Evolutionary conservation across 2,888 invertebrate genomes (phyloP).

Genomic region (Agonopterix arenella): DNA sequence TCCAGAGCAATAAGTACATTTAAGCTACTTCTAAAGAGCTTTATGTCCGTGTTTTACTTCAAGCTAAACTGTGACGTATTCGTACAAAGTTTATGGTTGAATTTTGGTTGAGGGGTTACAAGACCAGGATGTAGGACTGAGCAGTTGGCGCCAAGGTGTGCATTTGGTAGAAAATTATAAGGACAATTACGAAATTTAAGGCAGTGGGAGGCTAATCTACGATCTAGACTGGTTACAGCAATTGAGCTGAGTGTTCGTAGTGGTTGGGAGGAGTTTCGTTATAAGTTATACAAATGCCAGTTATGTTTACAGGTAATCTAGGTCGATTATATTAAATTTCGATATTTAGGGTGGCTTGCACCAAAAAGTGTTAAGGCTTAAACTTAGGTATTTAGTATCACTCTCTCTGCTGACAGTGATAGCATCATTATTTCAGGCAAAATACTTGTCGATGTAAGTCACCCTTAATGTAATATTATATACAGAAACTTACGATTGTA

Average conservation of each 20-base stretch:
- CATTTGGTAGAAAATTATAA: constrained; percentile 31
- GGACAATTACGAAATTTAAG: constrained; percentile 35
- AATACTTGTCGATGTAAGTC: too few species aligned
- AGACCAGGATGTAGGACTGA: constrained; percentile 30
- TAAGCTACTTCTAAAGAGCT: constrained; percentile 22
- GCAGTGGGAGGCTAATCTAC: constrained; percentile 33
- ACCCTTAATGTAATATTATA: too few species aligned
- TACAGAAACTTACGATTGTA: too few species aligned
- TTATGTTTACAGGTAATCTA: not conserved
- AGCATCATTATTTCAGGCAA: too few species aligned
- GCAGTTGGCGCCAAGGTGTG: constrained; percentile 31
- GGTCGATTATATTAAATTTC: too few species aligned
- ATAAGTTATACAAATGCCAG: not conserved
- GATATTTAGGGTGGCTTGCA: too few species aligned
- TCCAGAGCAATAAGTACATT: constrained; percentile 35
- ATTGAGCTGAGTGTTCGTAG: constrained; percentile 25
- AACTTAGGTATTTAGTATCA: too few species aligned
- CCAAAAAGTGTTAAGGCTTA: too few species aligned
- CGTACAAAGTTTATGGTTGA: constrained; percentile 16
- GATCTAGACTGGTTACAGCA: constrained; percentile 32
- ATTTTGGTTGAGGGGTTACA: constrained; percentile 11
- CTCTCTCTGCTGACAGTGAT: too few species aligned
- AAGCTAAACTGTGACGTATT: constrained; percentile 3
- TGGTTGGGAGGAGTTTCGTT: constrained; percentile 12
- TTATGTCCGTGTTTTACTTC: constrained; percentile 10